These are phyloP conservation scores for Struthidea cinerea DNA, from an alignment of 2,113 vertebrate genomes.

Conservation along the genomic window DNA sequence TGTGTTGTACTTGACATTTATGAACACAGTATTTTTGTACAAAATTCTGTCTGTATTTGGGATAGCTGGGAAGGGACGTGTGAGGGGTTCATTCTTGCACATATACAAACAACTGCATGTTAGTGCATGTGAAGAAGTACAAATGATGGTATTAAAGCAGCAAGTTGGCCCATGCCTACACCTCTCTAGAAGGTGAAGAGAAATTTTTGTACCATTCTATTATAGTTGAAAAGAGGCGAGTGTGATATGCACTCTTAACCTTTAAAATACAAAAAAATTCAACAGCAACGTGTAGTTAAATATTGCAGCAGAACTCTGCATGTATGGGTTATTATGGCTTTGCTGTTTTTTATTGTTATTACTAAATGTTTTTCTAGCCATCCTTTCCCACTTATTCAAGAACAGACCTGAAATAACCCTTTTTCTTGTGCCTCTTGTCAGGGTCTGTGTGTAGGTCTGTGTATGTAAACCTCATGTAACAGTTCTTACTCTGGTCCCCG, in stretches of 20 bases:
- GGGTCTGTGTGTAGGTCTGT: neutral
- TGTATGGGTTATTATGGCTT: neutral
- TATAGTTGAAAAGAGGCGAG: neutral
- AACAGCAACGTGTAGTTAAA: accelerated
- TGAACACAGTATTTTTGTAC: accelerated
- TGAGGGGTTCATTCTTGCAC: neutral
- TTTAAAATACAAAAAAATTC: neutral
- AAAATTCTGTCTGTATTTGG: neutral
- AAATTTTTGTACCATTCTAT: neutral
- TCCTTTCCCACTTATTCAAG: neutral
- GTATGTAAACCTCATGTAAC: accelerated
- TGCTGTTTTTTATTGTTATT: neutral
- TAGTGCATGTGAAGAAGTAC: neutral
- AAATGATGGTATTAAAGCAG: neutral
- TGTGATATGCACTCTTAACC: neutral
- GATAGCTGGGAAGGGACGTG: neutral
- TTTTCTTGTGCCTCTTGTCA: neutral
- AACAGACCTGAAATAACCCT: neutral
- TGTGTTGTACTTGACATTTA: neutral
- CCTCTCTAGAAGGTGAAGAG: neutral
- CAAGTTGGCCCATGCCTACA: neutral
- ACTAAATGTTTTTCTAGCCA: neutral
- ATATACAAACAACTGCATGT: neutral
- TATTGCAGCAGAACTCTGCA: neutral
- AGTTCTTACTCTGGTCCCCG: neutral